Base-by-base conservation (phyloP, 2,888 invertebrate genomes). In the Orchestes rusci region DNA sequence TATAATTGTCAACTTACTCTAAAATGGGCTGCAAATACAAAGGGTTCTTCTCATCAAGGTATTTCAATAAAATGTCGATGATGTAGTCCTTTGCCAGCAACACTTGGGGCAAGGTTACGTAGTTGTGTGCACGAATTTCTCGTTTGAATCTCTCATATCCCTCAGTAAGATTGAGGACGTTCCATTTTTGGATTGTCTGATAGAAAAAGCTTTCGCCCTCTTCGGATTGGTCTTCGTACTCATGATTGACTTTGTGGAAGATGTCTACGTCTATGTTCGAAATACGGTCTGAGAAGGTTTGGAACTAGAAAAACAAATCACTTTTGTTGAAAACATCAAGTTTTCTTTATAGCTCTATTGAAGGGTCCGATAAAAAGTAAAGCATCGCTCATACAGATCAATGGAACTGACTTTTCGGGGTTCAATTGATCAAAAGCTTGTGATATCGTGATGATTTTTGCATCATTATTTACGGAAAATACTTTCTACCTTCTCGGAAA, bases 131-230 rank as follows among this genome's bases (percentile, higher is more conserved):
- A 48, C 78, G 76, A 2, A 91, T 78, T 62, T 87, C 83, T 53
- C 78, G 80, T 50, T 81, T 77, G 58, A 95, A 88, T 39, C 76
- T 73, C 34, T 79, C 77, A 66, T 84, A 94, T 60, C 84, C 82
- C 56, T 88, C 80, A 0, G 91, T 86, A 50, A 90, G 74, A 69
- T 95, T 94, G 16, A 94, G 74, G 2, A 83, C 85, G 60, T 80
- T 79, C 93, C 94, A 96, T 73, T 94, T 94, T 51, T 82, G 79
- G 16, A 94, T 66, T 0, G 88, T 79, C 64, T 89, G 79, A 57
- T 80, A 75, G 65, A 96, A 93, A 63, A 82, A 82, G 0, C 91
- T 88, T 59, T 82, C 80, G 38, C 75, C 71, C 39, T 82, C 82
- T 54, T 81, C 82, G 4, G 80, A 73, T 52, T 79, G 75, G 42